Base-by-base conservation (phyloP, 1,140 invertebrate genomes). In the Trichomalopsis sarcophagae region DNA sequence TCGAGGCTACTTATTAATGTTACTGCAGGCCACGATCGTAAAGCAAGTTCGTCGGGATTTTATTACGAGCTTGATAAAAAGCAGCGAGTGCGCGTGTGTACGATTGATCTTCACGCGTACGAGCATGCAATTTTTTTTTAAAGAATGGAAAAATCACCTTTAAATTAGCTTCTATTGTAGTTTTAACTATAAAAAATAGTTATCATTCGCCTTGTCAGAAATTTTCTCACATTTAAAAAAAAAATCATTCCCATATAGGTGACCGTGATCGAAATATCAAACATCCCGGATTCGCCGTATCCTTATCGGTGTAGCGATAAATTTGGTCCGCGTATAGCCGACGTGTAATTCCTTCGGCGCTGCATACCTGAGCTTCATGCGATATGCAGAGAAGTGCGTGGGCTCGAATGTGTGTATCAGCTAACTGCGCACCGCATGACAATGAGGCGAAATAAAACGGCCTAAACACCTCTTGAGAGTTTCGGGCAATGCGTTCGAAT, bases 361-460 rank as follows among this genome's bases (percentile, higher is more conserved):
- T 30, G 66, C 75, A 50, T 79, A 69, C 76, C 68, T 55, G 27
- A 23, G 6, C 50, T 44, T 78, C 74, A 68, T 84, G 40, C 7
- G 40, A 66, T 62, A 84, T 84, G 76, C 83, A 62, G n/a, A 79
- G 30, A 73, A 47, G 62, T 21, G 76, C 66, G 66, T 79, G 76
- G 68, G 21, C 62, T 40, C 40, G 68, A 71, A 79, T 23, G 55
- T 79, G 66, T 73, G 14, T 73, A 79, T 47, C 10, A 30, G 21
- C 62, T 23, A 0, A 30, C 14, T 27, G 75, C 7, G 36, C 14
- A 36, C 33, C 5, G 83, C 76, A 84, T 84, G 21, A 80, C 69
- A 81, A 84, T 80, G 77, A 73, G 77, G 33, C 33, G n/a, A 14
- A 55, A 27, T 62, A 27, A 77, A 83, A 83, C 33, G 30, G 23